Percentiles rank a stretch among this genome's conserved stretches.
phyloP scores from a whole-genome alignment of 2,888 invertebrate genomes.

The Lacanobia oleracea region DNA sequence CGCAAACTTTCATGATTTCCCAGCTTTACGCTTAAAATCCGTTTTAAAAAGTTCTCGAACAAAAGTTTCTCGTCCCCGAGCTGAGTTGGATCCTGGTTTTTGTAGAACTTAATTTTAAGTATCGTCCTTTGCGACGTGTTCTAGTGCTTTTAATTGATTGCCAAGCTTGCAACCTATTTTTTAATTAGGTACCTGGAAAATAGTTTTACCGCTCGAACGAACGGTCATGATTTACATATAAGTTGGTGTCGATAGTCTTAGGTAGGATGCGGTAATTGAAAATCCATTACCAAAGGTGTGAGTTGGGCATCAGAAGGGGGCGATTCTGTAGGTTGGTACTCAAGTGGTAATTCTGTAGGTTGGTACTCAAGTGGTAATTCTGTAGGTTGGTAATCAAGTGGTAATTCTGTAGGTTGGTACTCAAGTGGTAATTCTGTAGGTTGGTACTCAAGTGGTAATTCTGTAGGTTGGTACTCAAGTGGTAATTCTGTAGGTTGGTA shows the following conservation, averaged over 20 bases:
- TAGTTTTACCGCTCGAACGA: too few relatives aligned
- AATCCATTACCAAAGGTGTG: too few relatives aligned
- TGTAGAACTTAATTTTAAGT: constrained; percentile 28
- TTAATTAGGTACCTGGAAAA: too few relatives aligned
- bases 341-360: too few relatives aligned
- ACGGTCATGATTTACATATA: background rate
- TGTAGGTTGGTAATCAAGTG: too few relatives aligned
- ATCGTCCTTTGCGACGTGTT: constrained; percentile 10
- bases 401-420: too few relatives aligned
- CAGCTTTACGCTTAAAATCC: constrained; percentile 38
- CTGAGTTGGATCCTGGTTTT: constrained; percentile 25
- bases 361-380: too few relatives aligned
- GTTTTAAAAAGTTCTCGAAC: constrained; percentile 44
- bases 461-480: too few relatives aligned
- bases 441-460: too few relatives aligned
- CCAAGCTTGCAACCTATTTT: background rate
- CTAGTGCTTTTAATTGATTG: constrained; percentile 22
- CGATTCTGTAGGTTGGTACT: background rate
- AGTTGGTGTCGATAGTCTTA: background rate
- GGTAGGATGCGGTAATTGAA: background rate
- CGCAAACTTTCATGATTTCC: constrained; percentile 19
- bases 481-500: too few relatives aligned
- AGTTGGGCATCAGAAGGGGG: background rate
- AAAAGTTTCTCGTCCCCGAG: constrained; percentile 32
- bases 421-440: too few relatives aligned